Percentiles rank a stretch among this genome's conserved stretches.
These are phyloP conservation scores for Melinaea marsaeus DNA, from an alignment of 2,888 invertebrate species.

Conservation along the genomic window DNA sequence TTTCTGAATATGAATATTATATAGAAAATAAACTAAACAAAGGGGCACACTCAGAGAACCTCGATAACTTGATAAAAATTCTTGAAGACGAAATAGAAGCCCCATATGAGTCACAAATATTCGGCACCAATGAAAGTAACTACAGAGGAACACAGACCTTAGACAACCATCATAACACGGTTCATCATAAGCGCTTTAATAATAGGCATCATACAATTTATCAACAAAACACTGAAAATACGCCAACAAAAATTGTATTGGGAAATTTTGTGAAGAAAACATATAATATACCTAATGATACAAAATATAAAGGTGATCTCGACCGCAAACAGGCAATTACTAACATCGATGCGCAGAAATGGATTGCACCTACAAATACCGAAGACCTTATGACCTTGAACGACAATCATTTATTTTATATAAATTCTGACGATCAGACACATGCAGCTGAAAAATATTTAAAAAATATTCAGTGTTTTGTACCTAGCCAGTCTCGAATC, in stretches of 20 bases:
- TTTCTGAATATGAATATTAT: constrained; percentile 47
- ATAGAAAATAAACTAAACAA: constrained; percentile 39
- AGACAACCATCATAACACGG: constrained; percentile 2
- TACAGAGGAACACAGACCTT: not conserved
- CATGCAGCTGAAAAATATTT: constrained; percentile 35
- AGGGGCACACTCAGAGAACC: constrained; percentile 48
- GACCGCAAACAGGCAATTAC: constrained; percentile 50
- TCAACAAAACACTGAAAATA: constrained; percentile 37
- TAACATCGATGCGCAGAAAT: constrained; percentile 47
- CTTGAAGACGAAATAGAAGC: constrained; percentile 62
- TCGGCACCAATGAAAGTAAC: constrained; percentile 30
- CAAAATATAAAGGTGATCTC: constrained; percentile 43
- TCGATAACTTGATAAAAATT: constrained; percentile 62
- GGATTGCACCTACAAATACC: constrained; percentile 34
- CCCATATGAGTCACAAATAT: constrained; percentile 38
- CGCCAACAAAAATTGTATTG: constrained; percentile 47
- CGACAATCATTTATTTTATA: constrained; percentile 15
- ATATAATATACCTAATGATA: constrained; percentile 39
- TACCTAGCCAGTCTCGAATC: constrained; percentile 44
- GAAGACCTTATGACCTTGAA: constrained; percentile 16
- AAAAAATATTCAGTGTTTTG: constrained; percentile 44
- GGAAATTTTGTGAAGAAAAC: constrained; percentile 49
- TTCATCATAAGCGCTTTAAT: constrained; percentile 12
- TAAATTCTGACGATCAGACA: constrained; percentile 28
- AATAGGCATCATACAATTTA: constrained; percentile 33